phyloP scores from a whole-genome alignment of 2,113 vertebrate species.

The Cathartes aura region DNA sequence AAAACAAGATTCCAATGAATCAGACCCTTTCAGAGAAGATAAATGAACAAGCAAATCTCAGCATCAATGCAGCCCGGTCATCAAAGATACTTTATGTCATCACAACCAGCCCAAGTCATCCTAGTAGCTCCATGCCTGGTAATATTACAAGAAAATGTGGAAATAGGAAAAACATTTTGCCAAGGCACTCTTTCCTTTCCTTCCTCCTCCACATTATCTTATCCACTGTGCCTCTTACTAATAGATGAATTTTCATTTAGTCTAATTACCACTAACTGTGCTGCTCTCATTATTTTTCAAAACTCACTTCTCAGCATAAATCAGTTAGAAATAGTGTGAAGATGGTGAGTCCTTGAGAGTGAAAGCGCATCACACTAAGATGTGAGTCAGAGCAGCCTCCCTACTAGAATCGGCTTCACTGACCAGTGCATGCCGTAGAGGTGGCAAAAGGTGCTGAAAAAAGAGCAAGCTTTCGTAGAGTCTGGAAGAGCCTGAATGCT shows the following conservation, averaged over 20 bases:
- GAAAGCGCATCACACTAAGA: neutral
- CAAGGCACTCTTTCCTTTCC: neutral
- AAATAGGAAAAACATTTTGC: neutral
- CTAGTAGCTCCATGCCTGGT: slow-evolving; percentile 90
- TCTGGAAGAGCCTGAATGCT: neutral
- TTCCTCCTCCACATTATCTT: neutral
- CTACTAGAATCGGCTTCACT: neutral
- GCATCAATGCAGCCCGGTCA: slow-evolving; percentile 79
- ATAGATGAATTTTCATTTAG: neutral
- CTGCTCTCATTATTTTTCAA: neutral
- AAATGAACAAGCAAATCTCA: slow-evolving; percentile 87
- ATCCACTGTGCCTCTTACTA: neutral
- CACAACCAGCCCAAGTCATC: slow-evolving; percentile 92
- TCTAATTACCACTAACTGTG: neutral
- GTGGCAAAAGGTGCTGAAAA: neutral
- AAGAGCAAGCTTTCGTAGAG: neutral
- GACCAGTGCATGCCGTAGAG: neutral
- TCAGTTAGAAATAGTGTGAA: neutral
- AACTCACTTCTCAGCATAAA: neutral
- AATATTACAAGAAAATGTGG: neutral
- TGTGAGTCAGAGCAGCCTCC: neutral
- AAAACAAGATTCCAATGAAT: slow-evolving; percentile 75
- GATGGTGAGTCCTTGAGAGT: neutral
- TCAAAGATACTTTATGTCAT: slow-evolving; percentile 93
- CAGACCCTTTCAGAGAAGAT: slow-evolving; percentile 77